These are phyloP conservation scores for Phortica magna DNA, from an alignment of 2,888 invertebrate species.

Conservation along the genomic window DNA sequence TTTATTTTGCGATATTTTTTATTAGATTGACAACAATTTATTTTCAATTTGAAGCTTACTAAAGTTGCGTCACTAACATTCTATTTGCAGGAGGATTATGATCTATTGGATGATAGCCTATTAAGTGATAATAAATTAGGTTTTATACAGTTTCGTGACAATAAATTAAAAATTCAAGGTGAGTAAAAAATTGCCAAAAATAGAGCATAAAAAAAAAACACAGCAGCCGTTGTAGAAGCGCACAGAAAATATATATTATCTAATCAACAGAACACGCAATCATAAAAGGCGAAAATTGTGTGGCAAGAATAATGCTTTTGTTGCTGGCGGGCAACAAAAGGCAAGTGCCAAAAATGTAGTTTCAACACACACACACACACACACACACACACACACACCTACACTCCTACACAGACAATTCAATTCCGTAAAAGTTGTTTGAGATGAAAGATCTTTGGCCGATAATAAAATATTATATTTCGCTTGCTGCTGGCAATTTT, in stretches of 20 bases:
- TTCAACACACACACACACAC: background rate
- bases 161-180: constrained; percentile 78
- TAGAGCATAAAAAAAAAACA: background rate
- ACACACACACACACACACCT: background rate
- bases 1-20: background rate
- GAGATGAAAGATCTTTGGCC: constrained; percentile 10
- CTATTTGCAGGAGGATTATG: constrained; percentile 76
- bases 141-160: constrained; percentile 77
- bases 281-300: constrained; percentile 4
- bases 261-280: constrained; percentile 11
- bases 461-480: constrained; percentile 18
- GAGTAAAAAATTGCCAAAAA: constrained; percentile 58
- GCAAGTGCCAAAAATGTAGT: constrained; percentile 17
- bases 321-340: background rate
- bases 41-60: constrained; percentile 33
- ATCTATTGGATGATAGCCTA: constrained; percentile 75
- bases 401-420: background rate
- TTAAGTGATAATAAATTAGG: constrained; percentile 78
- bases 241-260: background rate
- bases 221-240: background rate
- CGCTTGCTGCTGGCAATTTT: constrained; percentile 43
- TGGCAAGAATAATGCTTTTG: background rate
- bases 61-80: constrained; percentile 41
- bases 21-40: background rate
- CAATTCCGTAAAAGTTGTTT: constrained; percentile 11